phyloP scores from a whole-genome alignment of 2,113 vertebrate species.

The Lycocorax pyrrhopterus region DNA sequence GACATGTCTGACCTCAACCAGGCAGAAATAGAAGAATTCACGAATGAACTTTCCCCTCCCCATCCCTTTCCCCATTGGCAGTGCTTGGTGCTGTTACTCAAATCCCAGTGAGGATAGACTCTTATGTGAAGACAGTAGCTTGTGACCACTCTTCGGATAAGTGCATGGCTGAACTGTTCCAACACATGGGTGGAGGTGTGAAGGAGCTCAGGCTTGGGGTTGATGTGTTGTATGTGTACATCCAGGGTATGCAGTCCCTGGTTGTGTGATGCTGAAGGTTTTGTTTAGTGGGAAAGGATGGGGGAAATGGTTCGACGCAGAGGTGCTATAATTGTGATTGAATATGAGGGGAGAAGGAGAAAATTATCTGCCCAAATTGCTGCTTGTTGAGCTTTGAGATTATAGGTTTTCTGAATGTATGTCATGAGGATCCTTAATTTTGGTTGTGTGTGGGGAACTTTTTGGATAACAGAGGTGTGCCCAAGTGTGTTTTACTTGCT shows the following conservation, averaged over 20 bases:
- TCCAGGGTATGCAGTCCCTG: not conserved
- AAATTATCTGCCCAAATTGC: not conserved
- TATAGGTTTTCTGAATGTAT: not conserved
- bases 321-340: not conserved
- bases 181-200: not conserved
- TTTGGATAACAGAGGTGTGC: not conserved
- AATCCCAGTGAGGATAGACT: not conserved
- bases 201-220: not conserved
- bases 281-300: not conserved
- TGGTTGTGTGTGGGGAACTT: not conserved
- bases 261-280: fast-evolving
- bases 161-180: not conserved
- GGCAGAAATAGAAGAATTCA: slow-evolving; percentile 7
- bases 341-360: not conserved
- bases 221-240: not conserved
- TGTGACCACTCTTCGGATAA: not conserved
- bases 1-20: slow-evolving; percentile 28
- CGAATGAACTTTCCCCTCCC: slow-evolving; percentile 1
- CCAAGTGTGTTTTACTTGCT: not conserved
- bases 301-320: not conserved
- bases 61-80: not conserved
- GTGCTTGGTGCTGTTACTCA: not conserved
- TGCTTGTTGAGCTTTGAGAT: not conserved
- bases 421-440: not conserved
- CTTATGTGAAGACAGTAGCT: not conserved